Conservation (phyloP, 2,888 invertebrate genomes). For the Trichopria drosophilae region DNA sequence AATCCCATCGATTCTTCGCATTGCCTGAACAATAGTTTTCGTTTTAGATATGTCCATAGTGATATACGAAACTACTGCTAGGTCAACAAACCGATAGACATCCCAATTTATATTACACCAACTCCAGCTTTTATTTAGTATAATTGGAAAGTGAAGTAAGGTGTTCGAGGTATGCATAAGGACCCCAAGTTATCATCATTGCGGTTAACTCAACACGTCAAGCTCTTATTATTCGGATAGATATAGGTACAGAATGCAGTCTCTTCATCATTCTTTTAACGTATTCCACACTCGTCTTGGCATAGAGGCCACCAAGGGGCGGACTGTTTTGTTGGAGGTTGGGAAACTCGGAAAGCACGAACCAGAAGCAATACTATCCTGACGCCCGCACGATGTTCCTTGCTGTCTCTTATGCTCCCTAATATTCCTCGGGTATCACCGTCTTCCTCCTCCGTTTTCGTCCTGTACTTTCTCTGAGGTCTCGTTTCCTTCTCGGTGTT, state of each 20-base stretch:
- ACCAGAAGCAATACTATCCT: slow-evolving; percentile 44
- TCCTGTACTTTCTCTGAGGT: slow-evolving; percentile 18
- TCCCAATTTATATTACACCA: no score
- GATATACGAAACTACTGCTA: no score
- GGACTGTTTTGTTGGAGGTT: slow-evolving; percentile 38
- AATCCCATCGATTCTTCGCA: no score
- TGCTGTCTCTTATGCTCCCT: slow-evolving; percentile 32
- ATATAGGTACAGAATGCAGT: slow-evolving; percentile 38
- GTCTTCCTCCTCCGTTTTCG: slow-evolving; percentile 31
- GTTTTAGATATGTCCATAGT: no score
- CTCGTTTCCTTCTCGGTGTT: slow-evolving; percentile 16
- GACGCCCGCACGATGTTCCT: slow-evolving; percentile 42
- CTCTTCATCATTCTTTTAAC: slow-evolving; percentile 49
- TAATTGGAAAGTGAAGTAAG: no score
- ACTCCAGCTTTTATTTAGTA: no score
- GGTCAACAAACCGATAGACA: no score
- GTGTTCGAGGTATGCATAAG: no score
- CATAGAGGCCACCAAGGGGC: slow-evolving; percentile 36
- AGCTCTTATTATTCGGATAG: no score
- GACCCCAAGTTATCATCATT: no score
- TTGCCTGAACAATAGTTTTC: no score
- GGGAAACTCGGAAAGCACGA: slow-evolving; percentile 41
- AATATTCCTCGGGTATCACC: slow-evolving; percentile 32
- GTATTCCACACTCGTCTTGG: slow-evolving; percentile 44
- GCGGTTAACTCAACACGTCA: no score